phyloP scores from a whole-genome alignment of 2,888 invertebrate species.

The Cerastis leucographa region DNA sequence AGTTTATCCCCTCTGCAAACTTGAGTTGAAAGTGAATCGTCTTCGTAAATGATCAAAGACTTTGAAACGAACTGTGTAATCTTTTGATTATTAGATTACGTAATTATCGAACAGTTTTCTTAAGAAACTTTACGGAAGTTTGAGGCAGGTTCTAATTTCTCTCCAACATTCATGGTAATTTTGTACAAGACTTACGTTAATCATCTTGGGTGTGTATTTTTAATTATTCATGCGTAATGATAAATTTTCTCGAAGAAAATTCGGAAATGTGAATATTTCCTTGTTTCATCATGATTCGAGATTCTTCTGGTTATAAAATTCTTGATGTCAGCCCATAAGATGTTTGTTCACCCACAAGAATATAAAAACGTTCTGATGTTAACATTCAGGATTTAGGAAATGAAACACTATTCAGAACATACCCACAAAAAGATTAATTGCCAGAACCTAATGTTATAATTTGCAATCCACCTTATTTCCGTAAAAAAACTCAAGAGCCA shows the following conservation, averaged over 20 bases:
- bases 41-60: constrained; percentile 62
- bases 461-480: no score
- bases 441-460: background rate
- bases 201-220: background rate
- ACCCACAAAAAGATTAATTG: background rate
- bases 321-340: no score
- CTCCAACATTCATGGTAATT: constrained; percentile 1
- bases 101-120: constrained; percentile 36
- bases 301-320: background rate
- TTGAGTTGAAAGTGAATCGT: constrained; percentile 55
- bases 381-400: background rate
- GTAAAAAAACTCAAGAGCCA: background rate
- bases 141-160: background rate
- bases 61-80: constrained; percentile 58
- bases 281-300: background rate
- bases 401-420: background rate
- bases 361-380: background rate
- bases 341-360: background rate
- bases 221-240: background rate
- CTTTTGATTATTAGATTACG: constrained; percentile 55
- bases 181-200: background rate
- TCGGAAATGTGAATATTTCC: background rate
- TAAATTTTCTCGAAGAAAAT: background rate
- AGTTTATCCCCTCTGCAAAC: constrained; percentile 44
- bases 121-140: constrained; percentile 16